phyloP scores from a whole-genome alignment of 1,140 invertebrate genomes.

The Drosophila eugracilis region DNA sequence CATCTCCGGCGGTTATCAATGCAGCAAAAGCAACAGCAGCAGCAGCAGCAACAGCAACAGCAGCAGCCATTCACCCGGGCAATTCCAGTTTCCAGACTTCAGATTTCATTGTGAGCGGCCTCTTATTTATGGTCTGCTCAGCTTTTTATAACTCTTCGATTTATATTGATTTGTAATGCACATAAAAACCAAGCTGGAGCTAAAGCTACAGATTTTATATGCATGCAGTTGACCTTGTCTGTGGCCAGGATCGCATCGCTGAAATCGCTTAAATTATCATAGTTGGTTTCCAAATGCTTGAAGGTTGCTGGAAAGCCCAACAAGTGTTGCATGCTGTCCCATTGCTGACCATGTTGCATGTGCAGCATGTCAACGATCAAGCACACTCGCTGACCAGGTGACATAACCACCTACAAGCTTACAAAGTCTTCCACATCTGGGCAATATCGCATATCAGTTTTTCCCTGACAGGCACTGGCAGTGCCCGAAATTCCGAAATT shows the following conservation, averaged over 20 bases:
- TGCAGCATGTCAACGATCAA: conserved; percentile 26
- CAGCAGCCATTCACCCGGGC: conserved; percentile 73
- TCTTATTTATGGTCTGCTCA: conserved; percentile 76
- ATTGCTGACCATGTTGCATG: conserved; percentile 11
- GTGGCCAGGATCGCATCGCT: conserved; percentile 47
- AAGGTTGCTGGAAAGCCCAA: conserved; percentile 45
- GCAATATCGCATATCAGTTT: conserved; percentile 7
- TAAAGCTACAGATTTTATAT: conserved; percentile 38
- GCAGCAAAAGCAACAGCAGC: conserved; percentile 42
- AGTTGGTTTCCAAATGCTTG: conserved; percentile 66
- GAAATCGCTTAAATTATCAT: conserved; percentile 53
- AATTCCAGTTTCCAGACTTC: conserved; percentile 67
- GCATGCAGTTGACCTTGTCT: conserved; percentile 73
- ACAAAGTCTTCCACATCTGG: conserved; percentile 24
- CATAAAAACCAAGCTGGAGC: conserved; percentile 47
- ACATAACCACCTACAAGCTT: conserved; percentile 30
- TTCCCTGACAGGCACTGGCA: not conserved
- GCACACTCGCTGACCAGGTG: conserved; percentile 13
- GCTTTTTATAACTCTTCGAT: conserved; percentile 81
- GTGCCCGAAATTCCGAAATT: conserved; percentile 21
- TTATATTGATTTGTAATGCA: conserved; percentile 78
- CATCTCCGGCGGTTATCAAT: conserved; percentile 71
- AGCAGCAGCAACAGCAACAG: conserved; percentile 9
- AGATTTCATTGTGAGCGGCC: conserved; percentile 68
- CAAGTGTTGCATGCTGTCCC: conserved; percentile 21